These are phyloP conservation scores for Procavia capensis DNA, from an alignment of 2,113 vertebrate species.

Conservation along the genomic window DNA sequence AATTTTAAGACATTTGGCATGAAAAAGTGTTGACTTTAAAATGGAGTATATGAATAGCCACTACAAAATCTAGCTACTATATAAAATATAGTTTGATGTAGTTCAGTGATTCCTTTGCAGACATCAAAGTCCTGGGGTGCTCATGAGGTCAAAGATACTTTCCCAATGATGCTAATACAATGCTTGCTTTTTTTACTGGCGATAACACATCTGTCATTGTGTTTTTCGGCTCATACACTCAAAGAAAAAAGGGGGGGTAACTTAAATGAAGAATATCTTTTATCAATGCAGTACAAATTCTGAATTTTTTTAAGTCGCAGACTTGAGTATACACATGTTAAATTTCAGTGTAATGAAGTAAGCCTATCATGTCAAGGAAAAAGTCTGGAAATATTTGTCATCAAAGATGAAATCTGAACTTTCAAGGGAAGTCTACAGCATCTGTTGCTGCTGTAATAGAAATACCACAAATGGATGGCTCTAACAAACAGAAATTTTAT, in stretches of 20 bases:
- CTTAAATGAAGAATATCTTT: neutral
- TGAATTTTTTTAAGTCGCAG: neutral
- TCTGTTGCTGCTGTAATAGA: too few relatives aligned
- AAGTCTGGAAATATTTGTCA: neutral
- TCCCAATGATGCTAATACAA: neutral
- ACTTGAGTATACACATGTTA: neutral
- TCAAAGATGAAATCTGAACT: constrained; percentile 16
- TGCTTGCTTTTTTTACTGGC: neutral
- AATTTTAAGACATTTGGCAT: neutral
- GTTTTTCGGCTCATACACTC: neutral
- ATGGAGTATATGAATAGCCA: neutral
- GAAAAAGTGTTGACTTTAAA: neutral
- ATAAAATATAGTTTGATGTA: neutral
- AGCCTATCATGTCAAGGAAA: neutral
- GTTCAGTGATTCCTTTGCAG: neutral
- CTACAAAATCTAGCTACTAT: neutral
- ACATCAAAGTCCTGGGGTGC: neutral
- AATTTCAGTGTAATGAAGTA: neutral
- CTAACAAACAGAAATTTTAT: too few relatives aligned
- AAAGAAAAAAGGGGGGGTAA: neutral
- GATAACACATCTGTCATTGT: neutral
- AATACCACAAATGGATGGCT: too few relatives aligned
- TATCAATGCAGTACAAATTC: neutral
- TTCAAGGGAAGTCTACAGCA: neutral
- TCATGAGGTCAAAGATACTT: neutral